Base-by-base conservation (phyloP, 2,888 invertebrate species). In the Limnephilus auricula region DNA sequence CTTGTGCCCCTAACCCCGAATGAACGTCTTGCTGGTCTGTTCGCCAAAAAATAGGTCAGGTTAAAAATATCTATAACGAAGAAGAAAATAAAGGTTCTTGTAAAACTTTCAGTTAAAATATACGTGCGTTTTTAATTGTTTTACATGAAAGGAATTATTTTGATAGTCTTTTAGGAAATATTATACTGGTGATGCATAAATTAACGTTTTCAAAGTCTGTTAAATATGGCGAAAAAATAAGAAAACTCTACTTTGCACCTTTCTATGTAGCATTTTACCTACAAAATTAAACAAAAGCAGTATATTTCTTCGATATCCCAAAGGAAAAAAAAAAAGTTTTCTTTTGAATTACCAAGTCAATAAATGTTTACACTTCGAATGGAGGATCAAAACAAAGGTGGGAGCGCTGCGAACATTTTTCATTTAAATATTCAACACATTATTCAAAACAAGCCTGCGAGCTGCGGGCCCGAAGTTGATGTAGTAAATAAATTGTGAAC, bases 401-500 rank as follows among this genome's bases (percentile, higher is more conserved):
- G 40, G n/a, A 85, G 40, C 30, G 40, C 13, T 32, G 50, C 18
- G 30, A 65, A 25, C 86, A 65, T 50, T 31, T 86, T 65, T 65
- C 86, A 65, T 78, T 88, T 88, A 78, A 88, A 88, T 88, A 88
- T 88, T 78, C 30, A 88, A 88, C 32, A 78, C n/a, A 88, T 65
- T 65, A 65, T 88, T 88, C 78, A 88, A 88, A 45, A 89, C 31
- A 89, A 37, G 15, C 65, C 37, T 89, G 25, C 82, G 82, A 34
- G 32, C 32, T 82, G 34, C 32, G 34, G 15, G 82, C 34, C 65
- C 65, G 82, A 25, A 37, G 34, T 34, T 12, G 82, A 32, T 82
- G 32, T n/a, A 18, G 32, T 34, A 82, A 82, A 50, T 50, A 82
- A 82, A 50, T 50, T 50, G 50, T n/a, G 6, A 9, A n/a, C 65